Evolutionary conservation across 2,888 invertebrate genomes (phyloP).

Genomic region (Rhingia rostrata): DNA sequence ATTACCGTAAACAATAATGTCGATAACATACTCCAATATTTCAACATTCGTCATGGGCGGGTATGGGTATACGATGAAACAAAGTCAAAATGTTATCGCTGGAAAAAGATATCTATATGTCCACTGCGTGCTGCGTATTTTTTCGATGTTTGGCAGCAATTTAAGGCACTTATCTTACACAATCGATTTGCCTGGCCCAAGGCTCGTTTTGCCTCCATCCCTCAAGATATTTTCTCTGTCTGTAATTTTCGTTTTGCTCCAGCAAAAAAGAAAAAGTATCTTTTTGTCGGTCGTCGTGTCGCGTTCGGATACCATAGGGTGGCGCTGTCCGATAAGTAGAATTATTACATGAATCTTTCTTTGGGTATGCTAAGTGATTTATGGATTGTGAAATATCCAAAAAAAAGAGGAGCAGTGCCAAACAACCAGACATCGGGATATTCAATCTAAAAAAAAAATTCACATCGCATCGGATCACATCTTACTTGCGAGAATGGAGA

Average conservation of each 20-base stretch:
- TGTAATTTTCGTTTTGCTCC: conserved; percentile 42
- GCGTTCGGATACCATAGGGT: conserved; percentile 48
- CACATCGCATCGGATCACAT: conserved; percentile 6
- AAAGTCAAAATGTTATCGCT: conserved; percentile 54
- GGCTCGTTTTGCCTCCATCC: conserved; percentile 9
- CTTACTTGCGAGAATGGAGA: conserved; percentile 27
- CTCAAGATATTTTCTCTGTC: conserved; percentile 4
- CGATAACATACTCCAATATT: conserved; percentile 19
- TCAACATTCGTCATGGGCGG: conserved; percentile 50
- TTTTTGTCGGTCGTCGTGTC: conserved; percentile 12
- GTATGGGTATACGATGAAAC: conserved; percentile 12
- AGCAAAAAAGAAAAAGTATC: conserved; percentile 44
- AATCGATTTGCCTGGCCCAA: conserved; percentile 62
- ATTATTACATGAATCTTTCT: conserved; percentile 55
- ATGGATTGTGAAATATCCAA: conserved; percentile 55
- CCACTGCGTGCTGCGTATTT: conserved; percentile 27
- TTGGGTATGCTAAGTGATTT: conserved; percentile 54
- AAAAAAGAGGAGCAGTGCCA: neutral
- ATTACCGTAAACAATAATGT: conserved; percentile 19
- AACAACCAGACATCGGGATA: conserved; percentile 61
- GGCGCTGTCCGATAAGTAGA: conserved; percentile 69
- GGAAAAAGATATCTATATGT: conserved; percentile 30
- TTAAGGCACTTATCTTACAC: conserved; percentile 69
- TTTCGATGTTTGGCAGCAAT: conserved; percentile 49
- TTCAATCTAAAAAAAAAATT: conserved; percentile 39